Evolutionary conservation across 2,113 vertebrate species (phyloP).

Genomic region (Lepisosteus osseus): DNA sequence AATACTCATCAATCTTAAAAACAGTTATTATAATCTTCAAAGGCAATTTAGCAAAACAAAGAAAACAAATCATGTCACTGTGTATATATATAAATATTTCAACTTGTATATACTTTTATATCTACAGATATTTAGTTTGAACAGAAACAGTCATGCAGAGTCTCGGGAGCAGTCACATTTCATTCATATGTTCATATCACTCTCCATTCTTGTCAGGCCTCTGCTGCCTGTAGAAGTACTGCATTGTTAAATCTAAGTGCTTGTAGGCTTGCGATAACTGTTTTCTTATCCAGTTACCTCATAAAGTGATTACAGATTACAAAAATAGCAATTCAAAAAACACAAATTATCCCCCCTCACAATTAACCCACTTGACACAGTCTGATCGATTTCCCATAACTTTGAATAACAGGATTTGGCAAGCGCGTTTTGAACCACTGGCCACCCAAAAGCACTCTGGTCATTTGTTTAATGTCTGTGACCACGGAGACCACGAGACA

Average conservation of each 20-base stretch:
- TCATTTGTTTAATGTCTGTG: constrained; percentile 5
- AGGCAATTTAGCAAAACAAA: constrained; percentile 11
- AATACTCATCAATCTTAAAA: not conserved
- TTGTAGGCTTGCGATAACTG: not conserved
- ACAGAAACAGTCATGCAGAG: too few relatives aligned
- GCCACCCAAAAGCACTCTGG: constrained; percentile 1
- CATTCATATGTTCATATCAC: not conserved
- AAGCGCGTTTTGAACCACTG: not conserved
- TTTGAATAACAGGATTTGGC: constrained; percentile 8
- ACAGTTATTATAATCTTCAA: constrained; percentile 13
- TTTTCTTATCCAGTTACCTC: not conserved
- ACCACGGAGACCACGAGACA: not conserved
- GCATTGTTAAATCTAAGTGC: constrained; percentile 1
- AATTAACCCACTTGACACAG: not conserved
- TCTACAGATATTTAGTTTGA: too few relatives aligned
- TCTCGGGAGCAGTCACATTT: not conserved
- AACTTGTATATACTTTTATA: too few relatives aligned
- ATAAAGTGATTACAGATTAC: constrained; percentile 1
- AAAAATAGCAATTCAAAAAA: constrained; percentile 1
- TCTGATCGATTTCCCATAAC: not conserved
- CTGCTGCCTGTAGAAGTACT: not conserved
- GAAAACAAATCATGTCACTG: not conserved
- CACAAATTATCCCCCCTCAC: not conserved
- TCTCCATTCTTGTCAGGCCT: not conserved
- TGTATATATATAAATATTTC: not conserved